These are phyloP conservation scores for Prunella fulvescens DNA, from an alignment of 2,113 vertebrate species.

Conservation along the genomic window DNA sequence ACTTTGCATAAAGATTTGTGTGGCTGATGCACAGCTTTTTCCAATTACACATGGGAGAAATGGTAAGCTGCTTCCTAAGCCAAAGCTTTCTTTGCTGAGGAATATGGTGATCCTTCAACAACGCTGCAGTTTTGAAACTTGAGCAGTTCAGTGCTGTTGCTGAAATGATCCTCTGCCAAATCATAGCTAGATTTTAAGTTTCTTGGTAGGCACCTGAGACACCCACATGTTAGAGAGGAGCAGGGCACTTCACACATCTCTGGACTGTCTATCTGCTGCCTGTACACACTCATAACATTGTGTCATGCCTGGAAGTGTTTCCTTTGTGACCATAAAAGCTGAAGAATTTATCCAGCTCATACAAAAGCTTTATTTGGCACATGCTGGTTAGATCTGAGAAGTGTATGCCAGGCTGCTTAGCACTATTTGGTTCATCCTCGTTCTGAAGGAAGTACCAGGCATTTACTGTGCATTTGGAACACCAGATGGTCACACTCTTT, in stretches of 20 bases:
- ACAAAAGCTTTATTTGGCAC: background rate
- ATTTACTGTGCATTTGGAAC: background rate
- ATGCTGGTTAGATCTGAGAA: background rate
- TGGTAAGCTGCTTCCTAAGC: background rate
- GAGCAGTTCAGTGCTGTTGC: background rate
- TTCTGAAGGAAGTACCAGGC: background rate
- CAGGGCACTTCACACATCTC: background rate
- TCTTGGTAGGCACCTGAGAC: background rate
- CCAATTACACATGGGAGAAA: background rate
- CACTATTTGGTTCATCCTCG: background rate
- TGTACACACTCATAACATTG: background rate
- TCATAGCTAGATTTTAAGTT: background rate
- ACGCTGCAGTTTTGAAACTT: background rate
- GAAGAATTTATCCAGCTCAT: background rate
- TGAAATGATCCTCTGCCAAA: background rate
- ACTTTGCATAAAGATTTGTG: background rate
- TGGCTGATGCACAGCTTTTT: background rate
- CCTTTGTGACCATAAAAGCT: background rate
- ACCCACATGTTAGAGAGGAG: fast-evolving
- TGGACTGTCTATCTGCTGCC: background rate
- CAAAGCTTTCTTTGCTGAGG: background rate
- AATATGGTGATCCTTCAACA: background rate
- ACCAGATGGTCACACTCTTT: background rate
- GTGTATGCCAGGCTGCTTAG: background rate
- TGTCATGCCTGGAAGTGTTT: background rate